Evolutionary conservation across 2,797 vertebrate genomes (phyloP), one percentile per base, ranked within the genome.

Genomic region (Heliangelus exortis): DNA sequence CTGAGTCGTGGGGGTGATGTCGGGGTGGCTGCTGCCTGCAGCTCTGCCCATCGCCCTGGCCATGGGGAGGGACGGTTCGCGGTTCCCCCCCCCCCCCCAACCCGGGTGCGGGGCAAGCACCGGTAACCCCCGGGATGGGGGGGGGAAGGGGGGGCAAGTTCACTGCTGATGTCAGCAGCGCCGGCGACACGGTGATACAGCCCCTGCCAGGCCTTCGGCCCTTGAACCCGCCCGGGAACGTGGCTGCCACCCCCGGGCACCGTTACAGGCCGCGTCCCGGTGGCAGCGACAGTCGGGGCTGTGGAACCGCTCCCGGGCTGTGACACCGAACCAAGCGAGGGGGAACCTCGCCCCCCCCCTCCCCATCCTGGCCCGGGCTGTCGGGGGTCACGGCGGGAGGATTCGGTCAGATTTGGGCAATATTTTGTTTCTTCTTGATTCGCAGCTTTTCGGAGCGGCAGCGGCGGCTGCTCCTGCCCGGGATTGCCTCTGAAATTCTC

Each of bases 141-240:
- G 72, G 72, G 53, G 31, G 21, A 51, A 36, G 18, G 81, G 89
- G 17, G 89, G 91, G 78, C 89, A 95, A 95, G 90, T 96, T 91
- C 91, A 73, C 2, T 66, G 87, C 91, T 94, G 71, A 82, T 92
- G 59, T 92, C 93, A 95, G 93, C 87, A 51, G 57, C 79, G 19
- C 41, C 17, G 9, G 72, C 1, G n/a, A 45, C 43, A 12, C 5
- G 13, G 73, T 54, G 86, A 15, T 77, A 77, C 50, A 19, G 57
- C 50, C 33, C 7, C 61, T 14, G 31, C 62, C 55, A 3, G 85
- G 71, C 79, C 55, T 39, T 34, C 18, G 71, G 73, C 90, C 92
- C 84, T 94, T 87, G 86, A 81, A 90, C 89, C 86, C n/a, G 8
- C 50, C 79, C 26, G 72, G 61, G 62, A 13, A 19, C 59, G 6